Percentiles rank a stretch among this genome's conserved stretches.
These are phyloP conservation scores for Chrysoperla carnea DNA, from an alignment of 1,140 invertebrate species.

Conservation along the genomic window DNA sequence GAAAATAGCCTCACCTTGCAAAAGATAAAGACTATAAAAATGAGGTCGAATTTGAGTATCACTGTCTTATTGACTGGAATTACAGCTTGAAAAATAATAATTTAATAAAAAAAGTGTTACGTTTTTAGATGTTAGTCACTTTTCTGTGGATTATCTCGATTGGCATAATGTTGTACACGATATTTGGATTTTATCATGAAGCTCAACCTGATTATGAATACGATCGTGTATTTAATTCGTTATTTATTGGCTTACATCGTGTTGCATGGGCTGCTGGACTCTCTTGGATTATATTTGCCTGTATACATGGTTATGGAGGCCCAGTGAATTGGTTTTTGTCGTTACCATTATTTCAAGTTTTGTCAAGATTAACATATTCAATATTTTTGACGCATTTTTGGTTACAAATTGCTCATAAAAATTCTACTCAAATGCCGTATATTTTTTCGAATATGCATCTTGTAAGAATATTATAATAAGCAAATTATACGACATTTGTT, in stretches of 20 bases:
- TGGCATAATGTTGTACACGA: no score
- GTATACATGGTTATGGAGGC: conserved; percentile 37
- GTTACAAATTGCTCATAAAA: neutral
- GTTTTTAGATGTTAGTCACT: no score
- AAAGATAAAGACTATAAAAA: no score
- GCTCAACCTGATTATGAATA: neutral
- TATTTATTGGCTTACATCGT: conserved; percentile 39
- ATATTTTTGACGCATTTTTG: conserved; percentile 7
- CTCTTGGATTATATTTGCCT: conserved; percentile 46
- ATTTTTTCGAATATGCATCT: conserved; percentile 3
- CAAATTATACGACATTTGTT: no score
- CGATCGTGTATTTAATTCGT: conserved; percentile 21
- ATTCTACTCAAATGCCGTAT: neutral
- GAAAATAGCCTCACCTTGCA: no score
- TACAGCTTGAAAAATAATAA: no score
- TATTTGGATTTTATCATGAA: no score
- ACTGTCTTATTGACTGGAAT: no score
- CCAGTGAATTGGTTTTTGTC: conserved; percentile 8
- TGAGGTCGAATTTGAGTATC: no score
- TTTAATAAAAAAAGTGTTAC: no score
- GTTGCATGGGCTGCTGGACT: conserved; percentile 36
- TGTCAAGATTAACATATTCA: conserved; percentile 6
- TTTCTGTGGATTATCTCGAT: no score
- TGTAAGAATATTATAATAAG: conserved; percentile 1
- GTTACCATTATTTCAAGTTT: conserved; percentile 5